Conservation (phyloP, 2,888 invertebrate species). For the Drosophila mayaguana region DNA sequence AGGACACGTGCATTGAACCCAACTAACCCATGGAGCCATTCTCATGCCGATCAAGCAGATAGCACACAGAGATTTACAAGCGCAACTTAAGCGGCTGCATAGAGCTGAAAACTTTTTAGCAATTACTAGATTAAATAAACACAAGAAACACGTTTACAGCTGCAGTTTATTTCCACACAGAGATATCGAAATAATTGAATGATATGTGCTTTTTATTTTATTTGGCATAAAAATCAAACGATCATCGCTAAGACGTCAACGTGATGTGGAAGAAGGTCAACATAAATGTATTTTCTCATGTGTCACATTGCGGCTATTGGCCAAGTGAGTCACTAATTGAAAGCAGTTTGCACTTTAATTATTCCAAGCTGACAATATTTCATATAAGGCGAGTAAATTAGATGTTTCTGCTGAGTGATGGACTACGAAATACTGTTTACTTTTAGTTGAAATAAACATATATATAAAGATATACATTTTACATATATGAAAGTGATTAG, state of each 20-base stretch:
- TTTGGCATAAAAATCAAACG: constrained; percentile 19
- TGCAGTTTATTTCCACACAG: constrained; percentile 5
- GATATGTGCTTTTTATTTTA: constrained; percentile 37
- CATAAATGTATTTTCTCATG: constrained; percentile 21
- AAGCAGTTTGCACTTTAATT: constrained; percentile 62
- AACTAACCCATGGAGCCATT: constrained; percentile 16
- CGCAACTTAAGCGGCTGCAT: constrained; percentile 9
- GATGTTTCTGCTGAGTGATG: neutral
- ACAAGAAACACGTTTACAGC: constrained; percentile 10
- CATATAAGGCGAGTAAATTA: constrained; percentile 10
- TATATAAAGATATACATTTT: neutral
- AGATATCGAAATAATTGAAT: constrained; percentile 34
- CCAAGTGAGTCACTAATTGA: constrained; percentile 57
- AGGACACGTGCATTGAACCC: constrained; percentile 62
- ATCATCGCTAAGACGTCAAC: constrained; percentile 18
- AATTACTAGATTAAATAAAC: constrained; percentile 26
- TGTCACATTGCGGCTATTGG: constrained; percentile 29
- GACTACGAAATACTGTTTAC: neutral
- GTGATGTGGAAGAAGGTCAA: constrained; percentile 53
- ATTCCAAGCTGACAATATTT: constrained; percentile 57
- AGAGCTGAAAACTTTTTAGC: constrained; percentile 10
- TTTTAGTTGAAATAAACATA: neutral
- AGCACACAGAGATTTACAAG: constrained; percentile 10
- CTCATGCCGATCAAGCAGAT: constrained; percentile 34
- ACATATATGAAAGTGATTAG: neutral